These are phyloP conservation scores for Delphinus delphis DNA, from an alignment of 2,113 vertebrate species.

Conservation along the genomic window DNA sequence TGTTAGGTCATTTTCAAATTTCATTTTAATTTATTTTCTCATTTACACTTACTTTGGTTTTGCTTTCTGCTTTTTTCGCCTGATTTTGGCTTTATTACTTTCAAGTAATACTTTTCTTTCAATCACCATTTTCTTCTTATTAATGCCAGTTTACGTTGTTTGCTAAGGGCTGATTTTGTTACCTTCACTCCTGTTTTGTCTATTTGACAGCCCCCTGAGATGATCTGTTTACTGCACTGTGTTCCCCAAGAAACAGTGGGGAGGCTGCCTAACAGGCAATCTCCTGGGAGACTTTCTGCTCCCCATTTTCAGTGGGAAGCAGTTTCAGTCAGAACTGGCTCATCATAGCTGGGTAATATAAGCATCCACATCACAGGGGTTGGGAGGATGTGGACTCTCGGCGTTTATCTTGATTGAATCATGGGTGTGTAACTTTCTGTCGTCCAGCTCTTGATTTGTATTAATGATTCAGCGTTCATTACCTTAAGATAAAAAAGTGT, in stretches of 20 bases:
- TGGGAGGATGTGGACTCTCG: neutral
- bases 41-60: neutral
- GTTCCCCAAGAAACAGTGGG: neutral
- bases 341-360: neutral
- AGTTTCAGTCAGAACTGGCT: neutral
- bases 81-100: neutral
- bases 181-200: neutral
- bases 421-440: neutral
- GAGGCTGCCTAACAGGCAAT: neutral
- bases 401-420: neutral
- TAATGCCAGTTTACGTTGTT: neutral
- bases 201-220: neutral
- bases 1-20: neutral
- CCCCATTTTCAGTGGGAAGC: neutral
- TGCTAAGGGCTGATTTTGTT: neutral
- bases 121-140: neutral
- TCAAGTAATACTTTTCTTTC: neutral
- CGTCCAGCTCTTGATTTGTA: neutral
- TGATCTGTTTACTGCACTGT: neutral
- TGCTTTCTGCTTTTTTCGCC: neutral
- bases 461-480: neutral
- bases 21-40: neutral
- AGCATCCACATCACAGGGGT: neutral
- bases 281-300: neutral
- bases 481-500: neutral